phyloP scores from a whole-genome alignment of 2,797 vertebrate species.

The Dendrocincla tyrannina region DNA sequence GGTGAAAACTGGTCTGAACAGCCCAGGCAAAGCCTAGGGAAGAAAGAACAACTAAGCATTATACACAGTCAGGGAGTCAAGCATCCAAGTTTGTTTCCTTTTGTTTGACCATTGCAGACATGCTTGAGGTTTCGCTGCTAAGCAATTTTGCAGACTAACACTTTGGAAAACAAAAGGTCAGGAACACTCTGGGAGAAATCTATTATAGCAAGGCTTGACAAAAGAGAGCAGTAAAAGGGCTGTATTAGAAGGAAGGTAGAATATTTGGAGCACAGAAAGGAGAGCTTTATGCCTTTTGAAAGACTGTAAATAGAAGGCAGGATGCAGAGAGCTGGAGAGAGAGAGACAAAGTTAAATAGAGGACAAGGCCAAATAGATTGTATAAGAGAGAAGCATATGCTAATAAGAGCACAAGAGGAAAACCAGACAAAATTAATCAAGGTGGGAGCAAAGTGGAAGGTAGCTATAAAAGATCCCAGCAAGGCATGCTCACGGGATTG shows the following conservation, averaged over 20 bases:
- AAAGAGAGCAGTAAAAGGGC: background rate
- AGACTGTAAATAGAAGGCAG: background rate
- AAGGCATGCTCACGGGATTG: background rate
- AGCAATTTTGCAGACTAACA: background rate
- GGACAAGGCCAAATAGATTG: background rate
- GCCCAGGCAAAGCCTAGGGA: background rate
- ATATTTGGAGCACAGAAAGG: background rate
- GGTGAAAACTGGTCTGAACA: background rate
- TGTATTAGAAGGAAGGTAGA: background rate
- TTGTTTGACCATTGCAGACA: background rate
- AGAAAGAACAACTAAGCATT: background rate
- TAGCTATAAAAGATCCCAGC: background rate
- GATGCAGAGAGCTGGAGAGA: background rate
- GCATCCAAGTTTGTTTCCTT: background rate
- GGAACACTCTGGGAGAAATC: background rate
- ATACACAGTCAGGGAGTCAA: background rate
- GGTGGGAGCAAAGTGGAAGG: background rate
- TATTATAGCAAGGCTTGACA: background rate
- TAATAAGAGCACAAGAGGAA: background rate
- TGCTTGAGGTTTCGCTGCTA: background rate
- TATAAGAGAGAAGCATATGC: background rate
- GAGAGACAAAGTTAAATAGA: conserved; percentile 1
- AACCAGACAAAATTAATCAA: conserved; percentile 29
- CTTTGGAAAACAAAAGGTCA: conserved; percentile 26
- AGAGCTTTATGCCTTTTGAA: background rate